Base-by-base conservation (phyloP, 2,888 invertebrate species). In the Pseudococcus jackbeardsleyi region DNA sequence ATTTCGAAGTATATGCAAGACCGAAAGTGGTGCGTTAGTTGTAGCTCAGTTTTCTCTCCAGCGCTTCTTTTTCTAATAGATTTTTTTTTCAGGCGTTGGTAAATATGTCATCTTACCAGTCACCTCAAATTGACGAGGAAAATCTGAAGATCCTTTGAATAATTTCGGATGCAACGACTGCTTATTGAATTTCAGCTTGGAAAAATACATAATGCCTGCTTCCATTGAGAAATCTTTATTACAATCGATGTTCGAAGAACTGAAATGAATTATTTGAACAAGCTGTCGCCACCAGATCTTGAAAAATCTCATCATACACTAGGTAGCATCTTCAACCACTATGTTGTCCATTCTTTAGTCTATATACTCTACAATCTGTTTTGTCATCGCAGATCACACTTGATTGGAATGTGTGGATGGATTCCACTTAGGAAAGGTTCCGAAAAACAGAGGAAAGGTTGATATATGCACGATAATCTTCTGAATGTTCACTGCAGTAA, bases 171-270 rank as follows among this genome's bases (percentile, higher is more conserved):
- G 97, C 92, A 94, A 95, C 87, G 96, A 96, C 19, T 97, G 97
- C 91, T 97, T 97, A 96, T 93, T 97, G 15, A 96, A 95, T 92
- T 94, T 96, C 93, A 97, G 97, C 91, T 92, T 97, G 79, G 94
- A 95, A 90, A 94, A 95, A 89, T 96, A 96, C 91, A 95, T 96
- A 92, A 94, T 96, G 91, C 95, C 96, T 86, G 92, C 94, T 46
- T 93, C 93, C 68, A 93, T 96, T 89, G 94, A 94, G 91, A 93
- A 94, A 89, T 94, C 94, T 86, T 92, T 96, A 88, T 94, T 94
- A 89, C 93, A 94, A 88, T 93, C 95, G 92, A 92, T 96, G 90
- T 96, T 96, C 0, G 92, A 93, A 50, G 93, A 93, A 90, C 94
- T 95, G 94, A 91, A 91, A 89, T 84, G 33, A 79, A 85, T 89